A percentile compares a stretch with the other conserved stretches of the same genome.
phyloP scores from a whole-genome alignment of 2,797 vertebrate genomes.

The Linurgus olivaceus region DNA sequence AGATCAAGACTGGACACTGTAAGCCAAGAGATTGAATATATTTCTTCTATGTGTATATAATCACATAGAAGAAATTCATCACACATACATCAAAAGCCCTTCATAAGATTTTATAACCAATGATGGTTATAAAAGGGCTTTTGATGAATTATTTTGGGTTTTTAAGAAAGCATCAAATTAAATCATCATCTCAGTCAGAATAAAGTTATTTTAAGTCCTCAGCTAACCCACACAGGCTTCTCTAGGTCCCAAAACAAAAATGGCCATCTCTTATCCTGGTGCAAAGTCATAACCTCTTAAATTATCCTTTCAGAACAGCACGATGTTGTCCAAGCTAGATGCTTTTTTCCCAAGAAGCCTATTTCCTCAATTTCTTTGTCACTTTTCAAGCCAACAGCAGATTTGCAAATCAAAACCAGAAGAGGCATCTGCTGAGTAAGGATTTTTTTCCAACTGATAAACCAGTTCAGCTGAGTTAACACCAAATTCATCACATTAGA shows the following conservation, averaged over 20 bases:
- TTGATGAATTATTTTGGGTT: neutral
- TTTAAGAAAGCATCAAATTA: neutral
- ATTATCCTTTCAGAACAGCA: neutral
- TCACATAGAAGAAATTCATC: neutral
- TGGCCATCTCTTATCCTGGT: neutral
- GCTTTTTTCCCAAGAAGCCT: neutral
- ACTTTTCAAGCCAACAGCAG: neutral
- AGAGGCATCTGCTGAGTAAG: neutral
- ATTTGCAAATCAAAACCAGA: neutral
- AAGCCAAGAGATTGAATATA: neutral
- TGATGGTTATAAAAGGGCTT: neutral
- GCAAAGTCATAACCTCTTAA: neutral
- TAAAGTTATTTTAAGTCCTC: neutral
- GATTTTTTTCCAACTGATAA: neutral
- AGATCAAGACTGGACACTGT: neutral
- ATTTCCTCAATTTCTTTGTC: neutral
- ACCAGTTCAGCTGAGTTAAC: neutral
- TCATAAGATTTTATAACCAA: neutral
- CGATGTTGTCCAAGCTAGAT: neutral
- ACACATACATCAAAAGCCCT: too few species aligned
- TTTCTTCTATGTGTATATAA: neutral
- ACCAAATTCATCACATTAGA: neutral
- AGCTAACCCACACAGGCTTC: neutral
- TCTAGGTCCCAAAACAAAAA: neutral
- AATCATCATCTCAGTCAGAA: neutral